Base-by-base conservation (phyloP, 2,888 invertebrate species). In the Troides aeacus region DNA sequence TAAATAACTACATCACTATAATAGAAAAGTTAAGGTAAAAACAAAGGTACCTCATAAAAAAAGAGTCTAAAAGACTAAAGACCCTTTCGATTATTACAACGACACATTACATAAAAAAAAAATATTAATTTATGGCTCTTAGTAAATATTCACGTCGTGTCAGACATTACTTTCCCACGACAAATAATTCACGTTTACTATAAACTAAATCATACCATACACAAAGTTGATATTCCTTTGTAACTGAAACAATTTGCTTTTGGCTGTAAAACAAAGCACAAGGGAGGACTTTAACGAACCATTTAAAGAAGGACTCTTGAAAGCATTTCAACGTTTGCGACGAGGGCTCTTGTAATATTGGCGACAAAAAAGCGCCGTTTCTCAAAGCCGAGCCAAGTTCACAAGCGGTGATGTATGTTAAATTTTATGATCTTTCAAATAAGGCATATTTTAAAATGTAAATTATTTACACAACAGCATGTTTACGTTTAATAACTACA, bases 131-230 rank as follows among this genome's bases (percentile, higher is more conserved):
- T 68, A 68, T 68, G 53, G 7, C 46, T 18, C 30, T 53, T 53
- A 15, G 67, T 57, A 62, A 67, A 57, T 42, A 57, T 62, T 56
- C 24, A 24, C 64, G 50, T 66, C 62, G 64, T 59, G 58, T 39
- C 62, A 50, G 18, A 58, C 61, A 65, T 65, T 62, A 62, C 70
- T 66, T 70, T 66, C 70, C 70, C 70, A 70, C 66, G 70, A 42
- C 58, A 39, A 50, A 53, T 60, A n/a, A 23, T 17, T 60, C 61
- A 23, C 53, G 58, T 6, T 50, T 30, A 39, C 56, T 50, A 42
- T 12, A n/a, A 10, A 66, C 62, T n/a, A 6, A 36, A 46, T 36
- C 24, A 1, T 1, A 23, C 17, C 36, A 15, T 1, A 3, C 24
- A 70, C 66, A 66, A 66, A 46, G 65, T 58, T 58, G 17, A 66